These are phyloP conservation scores for Coreius guichenoti DNA, from an alignment of 2,797 vertebrate species.

Conservation along the genomic window DNA sequence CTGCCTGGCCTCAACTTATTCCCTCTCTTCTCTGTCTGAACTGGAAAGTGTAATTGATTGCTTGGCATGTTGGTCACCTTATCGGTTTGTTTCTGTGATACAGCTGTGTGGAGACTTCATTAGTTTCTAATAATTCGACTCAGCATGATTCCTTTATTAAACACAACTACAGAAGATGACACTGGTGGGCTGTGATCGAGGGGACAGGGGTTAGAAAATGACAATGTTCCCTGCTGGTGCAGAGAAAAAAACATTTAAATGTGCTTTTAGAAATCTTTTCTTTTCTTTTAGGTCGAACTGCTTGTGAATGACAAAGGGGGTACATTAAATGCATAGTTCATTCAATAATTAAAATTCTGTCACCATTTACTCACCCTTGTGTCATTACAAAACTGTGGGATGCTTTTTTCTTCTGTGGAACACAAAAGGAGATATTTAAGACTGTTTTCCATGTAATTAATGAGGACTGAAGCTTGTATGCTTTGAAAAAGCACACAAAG, in stretches of 20 bases:
- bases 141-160: slow-evolving; percentile 61
- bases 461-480: neutral
- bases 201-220: slow-evolving; percentile 57
- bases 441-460: neutral
- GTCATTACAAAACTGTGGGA: slow-evolving; percentile 4
- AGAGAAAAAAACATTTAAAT: slow-evolving; percentile 49
- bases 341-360: slow-evolving; percentile 4
- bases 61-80: slow-evolving; percentile 51
- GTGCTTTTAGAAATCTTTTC: slow-evolving; percentile 28
- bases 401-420: neutral
- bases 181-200: slow-evolving; percentile 58
- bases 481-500: slow-evolving; percentile 9
- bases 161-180: slow-evolving; percentile 58
- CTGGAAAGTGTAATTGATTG: slow-evolving; percentile 63
- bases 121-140: slow-evolving; percentile 65
- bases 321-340: slow-evolving; percentile 27
- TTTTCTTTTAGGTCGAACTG: slow-evolving; percentile 29
- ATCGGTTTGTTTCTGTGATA: slow-evolving; percentile 60
- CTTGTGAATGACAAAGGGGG: slow-evolving; percentile 8
- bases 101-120: slow-evolving; percentile 57
- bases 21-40: slow-evolving; percentile 28
- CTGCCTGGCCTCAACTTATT: slow-evolving; percentile 19
- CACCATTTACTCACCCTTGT: neutral
- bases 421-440: neutral
- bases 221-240: slow-evolving; percentile 46